A percentile compares a stretch with the other conserved stretches of the same genome.
These are phyloP conservation scores for Chunga burmeisteri DNA, from an alignment of 2,113 vertebrate genomes.

Conservation along the genomic window DNA sequence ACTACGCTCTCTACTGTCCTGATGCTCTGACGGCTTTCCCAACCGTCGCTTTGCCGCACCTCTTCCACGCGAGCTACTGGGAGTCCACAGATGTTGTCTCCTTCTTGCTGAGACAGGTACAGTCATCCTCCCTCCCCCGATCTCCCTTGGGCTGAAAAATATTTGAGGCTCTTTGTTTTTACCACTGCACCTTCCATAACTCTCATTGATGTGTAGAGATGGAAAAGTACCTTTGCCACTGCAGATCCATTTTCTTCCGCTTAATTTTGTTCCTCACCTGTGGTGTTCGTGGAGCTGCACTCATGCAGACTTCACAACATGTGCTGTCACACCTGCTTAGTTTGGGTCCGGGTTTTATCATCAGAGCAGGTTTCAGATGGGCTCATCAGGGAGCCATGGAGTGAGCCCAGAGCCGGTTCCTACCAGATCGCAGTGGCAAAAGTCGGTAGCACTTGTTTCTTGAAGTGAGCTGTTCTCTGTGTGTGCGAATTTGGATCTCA, in stretches of 20 bases:
- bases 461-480: neutral
- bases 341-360: neutral
- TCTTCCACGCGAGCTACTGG: constrained; percentile 98
- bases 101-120: constrained; percentile 93
- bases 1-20: constrained; percentile 95
- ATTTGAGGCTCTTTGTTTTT: neutral
- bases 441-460: neutral
- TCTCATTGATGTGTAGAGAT: accelerated
- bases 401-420: neutral
- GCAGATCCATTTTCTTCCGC: neutral
- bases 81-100: constrained; percentile 95
- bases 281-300: neutral
- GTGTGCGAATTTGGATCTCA: neutral
- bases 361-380: neutral
- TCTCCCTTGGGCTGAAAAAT: neutral
- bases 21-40: constrained; percentile 94
- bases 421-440: neutral
- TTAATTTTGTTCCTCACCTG: neutral
- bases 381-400: neutral
- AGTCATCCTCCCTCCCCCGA: accelerated
- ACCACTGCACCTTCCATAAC: neutral
- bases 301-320: accelerated
- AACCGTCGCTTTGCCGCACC: constrained; percentile 92
- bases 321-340: neutral
- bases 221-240: neutral